A percentile compares a stretch with the other conserved stretches of the same genome.
These are phyloP conservation scores for Netelia melanura DNA, from an alignment of 2,888 invertebrate species.

Conservation along the genomic window DNA sequence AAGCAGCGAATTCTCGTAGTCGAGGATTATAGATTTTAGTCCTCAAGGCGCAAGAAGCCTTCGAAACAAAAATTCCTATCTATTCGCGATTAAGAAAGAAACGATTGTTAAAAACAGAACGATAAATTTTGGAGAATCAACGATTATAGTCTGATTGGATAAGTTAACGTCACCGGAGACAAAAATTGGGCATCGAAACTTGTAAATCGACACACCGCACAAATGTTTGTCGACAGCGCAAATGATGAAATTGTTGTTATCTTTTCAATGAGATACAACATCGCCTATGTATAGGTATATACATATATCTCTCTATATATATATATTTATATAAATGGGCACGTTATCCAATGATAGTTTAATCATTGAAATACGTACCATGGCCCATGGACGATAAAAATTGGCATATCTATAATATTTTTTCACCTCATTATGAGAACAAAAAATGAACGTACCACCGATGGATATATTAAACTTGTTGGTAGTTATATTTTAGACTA, in stretches of 20 bases:
- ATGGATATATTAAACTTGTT: conserved; percentile 40
- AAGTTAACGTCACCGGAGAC: not conserved
- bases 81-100: conserved; percentile 7
- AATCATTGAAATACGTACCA: conserved; percentile 37
- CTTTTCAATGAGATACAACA: not conserved
- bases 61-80: not conserved
- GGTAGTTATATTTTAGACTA: conserved; percentile 1
- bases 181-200: not conserved
- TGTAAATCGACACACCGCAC: conserved; percentile 4
- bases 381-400: conserved; percentile 44
- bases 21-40: not conserved
- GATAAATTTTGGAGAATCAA: not conserved
- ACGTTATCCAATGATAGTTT: conserved; percentile 24
- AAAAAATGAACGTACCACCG: conserved; percentile 50
- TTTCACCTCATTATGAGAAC: conserved; percentile 51
- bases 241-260: not conserved
- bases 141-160: not conserved
- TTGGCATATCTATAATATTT: conserved; percentile 43
- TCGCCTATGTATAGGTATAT: conserved; percentile 1
- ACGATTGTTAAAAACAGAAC: not conserved
- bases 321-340: conserved; percentile 6
- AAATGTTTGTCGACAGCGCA: conserved; percentile 34
- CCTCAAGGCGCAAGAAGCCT: not conserved
- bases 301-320: not conserved
- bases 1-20: not conserved